A percentile compares a stretch with the other conserved stretches of the same genome.
Conservation (phyloP, 53 echinoderm and acorn worm species). For the Paelopatides confundens region DNA sequence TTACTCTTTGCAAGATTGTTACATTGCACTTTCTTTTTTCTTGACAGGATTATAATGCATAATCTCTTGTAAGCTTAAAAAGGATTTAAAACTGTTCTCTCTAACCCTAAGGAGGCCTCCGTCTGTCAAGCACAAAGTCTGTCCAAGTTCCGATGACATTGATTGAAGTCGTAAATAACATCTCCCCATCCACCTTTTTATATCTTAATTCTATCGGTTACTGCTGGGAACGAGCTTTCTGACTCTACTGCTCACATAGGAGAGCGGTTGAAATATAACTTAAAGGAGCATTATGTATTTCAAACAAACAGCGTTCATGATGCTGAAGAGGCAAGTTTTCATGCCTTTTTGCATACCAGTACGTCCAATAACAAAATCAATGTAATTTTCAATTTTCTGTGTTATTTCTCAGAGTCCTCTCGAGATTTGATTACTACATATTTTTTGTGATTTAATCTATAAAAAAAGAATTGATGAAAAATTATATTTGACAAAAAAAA, state of each 20-base stretch:
- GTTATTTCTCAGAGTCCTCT: no score
- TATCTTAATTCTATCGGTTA: background rate
- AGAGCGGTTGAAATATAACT: background rate
- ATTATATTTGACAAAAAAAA: no score
- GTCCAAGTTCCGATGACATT: background rate
- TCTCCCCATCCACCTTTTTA: background rate
- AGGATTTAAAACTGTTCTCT: background rate
- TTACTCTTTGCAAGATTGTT: background rate
- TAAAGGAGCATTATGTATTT: no score
- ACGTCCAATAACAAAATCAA: no score
- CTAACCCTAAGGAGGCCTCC: background rate
- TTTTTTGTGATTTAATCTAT: no score
- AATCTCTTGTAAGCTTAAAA: background rate
- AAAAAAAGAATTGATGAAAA: no score
- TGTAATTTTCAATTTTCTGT: no score
- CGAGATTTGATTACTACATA: no score
- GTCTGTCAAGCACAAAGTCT: background rate
- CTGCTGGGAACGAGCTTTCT: background rate
- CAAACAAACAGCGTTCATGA: no score
- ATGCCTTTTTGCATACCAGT: no score
- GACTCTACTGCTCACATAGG: background rate
- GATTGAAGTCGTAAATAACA: conserved; percentile 4
- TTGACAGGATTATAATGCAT: background rate
- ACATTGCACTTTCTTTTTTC: background rate
- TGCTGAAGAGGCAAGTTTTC: no score